These are phyloP conservation scores for Erethizon dorsatum DNA, from an alignment of 2,797 vertebrate genomes.

Conservation along the genomic window DNA sequence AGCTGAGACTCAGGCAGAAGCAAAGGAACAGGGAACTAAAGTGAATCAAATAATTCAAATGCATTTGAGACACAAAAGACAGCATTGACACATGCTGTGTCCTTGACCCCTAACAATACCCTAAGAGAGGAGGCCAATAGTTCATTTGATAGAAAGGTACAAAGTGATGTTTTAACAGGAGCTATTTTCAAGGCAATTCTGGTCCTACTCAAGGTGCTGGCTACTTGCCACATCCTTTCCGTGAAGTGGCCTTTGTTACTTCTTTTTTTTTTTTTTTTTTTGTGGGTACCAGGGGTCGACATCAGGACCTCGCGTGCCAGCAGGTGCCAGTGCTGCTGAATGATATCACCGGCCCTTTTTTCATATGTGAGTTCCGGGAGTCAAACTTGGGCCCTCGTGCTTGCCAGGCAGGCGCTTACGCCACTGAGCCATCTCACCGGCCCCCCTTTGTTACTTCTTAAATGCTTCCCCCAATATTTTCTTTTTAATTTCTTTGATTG, in stretches of 20 bases:
- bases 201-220: neutral
- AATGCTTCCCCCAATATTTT: neutral
- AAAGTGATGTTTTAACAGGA: neutral
- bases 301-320: no score
- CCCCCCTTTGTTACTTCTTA: neutral
- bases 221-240: neutral
- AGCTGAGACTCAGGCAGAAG: neutral
- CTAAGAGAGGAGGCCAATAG: neutral
- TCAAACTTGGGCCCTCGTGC: no score
- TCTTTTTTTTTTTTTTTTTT: neutral
- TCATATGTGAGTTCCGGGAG: no score
- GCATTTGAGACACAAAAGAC: neutral
- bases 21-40: neutral
- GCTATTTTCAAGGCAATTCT: neutral
- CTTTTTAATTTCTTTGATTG: neutral
- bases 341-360: no score
- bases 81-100: neutral
- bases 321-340: no score
- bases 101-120: neutral
- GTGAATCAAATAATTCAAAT: neutral
- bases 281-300: no score
- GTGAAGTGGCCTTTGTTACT: neutral
- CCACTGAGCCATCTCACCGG: no score
- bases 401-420: no score
- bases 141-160: neutral